Percentiles rank a stretch among this genome's conserved stretches.
phyloP scores from a whole-genome alignment of 2,113 vertebrate genomes.

The Regulus satrapa region DNA sequence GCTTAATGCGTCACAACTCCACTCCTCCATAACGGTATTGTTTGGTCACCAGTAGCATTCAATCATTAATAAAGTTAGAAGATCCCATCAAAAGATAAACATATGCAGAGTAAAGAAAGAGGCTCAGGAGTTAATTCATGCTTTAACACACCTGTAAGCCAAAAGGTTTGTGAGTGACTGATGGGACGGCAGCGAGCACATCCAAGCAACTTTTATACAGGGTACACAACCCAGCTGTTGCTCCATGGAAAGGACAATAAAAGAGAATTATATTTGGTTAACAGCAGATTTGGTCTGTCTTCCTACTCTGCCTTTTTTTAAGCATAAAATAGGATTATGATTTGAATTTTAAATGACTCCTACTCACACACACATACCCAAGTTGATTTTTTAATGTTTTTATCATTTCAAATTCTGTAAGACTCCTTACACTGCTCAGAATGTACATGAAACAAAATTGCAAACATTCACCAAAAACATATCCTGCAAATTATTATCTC shows the following conservation, averaged over 20 bases:
- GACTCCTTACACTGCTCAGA: rapidly evolving
- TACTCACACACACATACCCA: background rate
- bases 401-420: background rate
- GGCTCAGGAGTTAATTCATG: rapidly evolving
- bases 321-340: background rate
- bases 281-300: background rate
- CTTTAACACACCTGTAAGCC: background rate
- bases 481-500: background rate
- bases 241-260: background rate
- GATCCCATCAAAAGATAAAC: background rate
- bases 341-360: background rate
- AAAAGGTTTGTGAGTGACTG: background rate
- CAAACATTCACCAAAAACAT: background rate
- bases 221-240: background rate
- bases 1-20: background rate
- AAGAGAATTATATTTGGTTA: background rate
- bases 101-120: background rate
- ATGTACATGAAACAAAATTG: background rate
- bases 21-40: background rate
- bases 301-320: background rate
- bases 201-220: background rate
- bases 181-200: background rate
- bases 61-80: background rate
- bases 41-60: background rate
- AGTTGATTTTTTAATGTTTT: background rate